Conservation (phyloP, 2,888 invertebrate species). For the Priocnemis perturbator region DNA sequence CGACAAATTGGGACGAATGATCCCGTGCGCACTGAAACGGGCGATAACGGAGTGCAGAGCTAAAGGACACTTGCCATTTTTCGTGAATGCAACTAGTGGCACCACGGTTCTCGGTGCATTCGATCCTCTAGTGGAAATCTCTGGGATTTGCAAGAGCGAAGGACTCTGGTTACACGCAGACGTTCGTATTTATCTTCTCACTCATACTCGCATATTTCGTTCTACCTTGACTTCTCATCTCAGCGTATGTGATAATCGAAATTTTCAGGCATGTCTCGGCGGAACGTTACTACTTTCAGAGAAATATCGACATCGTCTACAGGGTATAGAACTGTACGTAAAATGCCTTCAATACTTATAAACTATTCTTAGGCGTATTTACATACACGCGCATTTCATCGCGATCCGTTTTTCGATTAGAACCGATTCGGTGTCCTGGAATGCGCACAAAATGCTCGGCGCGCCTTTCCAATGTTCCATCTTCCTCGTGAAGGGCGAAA, state of each 20-base stretch:
- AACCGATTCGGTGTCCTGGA: slow-evolving; percentile 88
- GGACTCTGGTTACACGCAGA: slow-evolving; percentile 90
- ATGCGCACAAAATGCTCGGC: slow-evolving; percentile 91
- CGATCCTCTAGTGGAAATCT: slow-evolving; percentile 83
- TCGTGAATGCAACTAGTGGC: slow-evolving; percentile 86
- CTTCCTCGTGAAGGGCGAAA: slow-evolving; percentile 80
- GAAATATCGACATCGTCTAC: slow-evolving; percentile 79
- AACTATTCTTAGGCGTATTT: no score
- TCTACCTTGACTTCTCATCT: no score
- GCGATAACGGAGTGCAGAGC: slow-evolving; percentile 77
- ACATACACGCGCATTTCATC: no score
- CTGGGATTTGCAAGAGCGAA: slow-evolving; percentile 82
- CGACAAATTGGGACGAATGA: slow-evolving; percentile 83
- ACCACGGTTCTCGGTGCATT: slow-evolving; percentile 91
- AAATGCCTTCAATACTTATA: slow-evolving; percentile 11
- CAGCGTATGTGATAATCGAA: background rate
- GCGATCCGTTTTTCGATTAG: no score
- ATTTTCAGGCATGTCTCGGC: slow-evolving; percentile 85
- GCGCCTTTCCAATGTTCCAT: slow-evolving; percentile 87
- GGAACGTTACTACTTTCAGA: slow-evolving; percentile 84
- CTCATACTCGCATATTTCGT: no score
- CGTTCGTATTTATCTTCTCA: slow-evolving; percentile 75
- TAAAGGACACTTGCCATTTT: slow-evolving; percentile 79
- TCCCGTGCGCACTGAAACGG: slow-evolving; percentile 78
- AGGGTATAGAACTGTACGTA: slow-evolving; percentile 81